These are phyloP conservation scores for Drosophila novamexicana DNA, from an alignment of 1,140 invertebrate species.

Conservation along the genomic window DNA sequence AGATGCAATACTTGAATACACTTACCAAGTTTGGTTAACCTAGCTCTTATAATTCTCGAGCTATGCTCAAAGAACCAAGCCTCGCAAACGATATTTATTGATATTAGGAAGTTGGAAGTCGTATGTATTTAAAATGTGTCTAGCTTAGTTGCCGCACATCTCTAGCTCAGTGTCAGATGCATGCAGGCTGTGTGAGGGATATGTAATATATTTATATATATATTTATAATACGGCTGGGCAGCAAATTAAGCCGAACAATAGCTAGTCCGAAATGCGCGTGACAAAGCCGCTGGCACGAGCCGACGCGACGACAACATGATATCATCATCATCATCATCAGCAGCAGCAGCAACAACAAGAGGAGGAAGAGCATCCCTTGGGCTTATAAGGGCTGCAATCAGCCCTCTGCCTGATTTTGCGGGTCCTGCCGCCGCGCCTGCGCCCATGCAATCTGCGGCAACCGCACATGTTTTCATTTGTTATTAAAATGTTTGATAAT, in stretches of 20 bases:
- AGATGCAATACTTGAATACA: too few species aligned
- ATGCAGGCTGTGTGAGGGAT: background rate
- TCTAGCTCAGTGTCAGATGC: too few species aligned
- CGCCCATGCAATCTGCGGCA: constrained; percentile 75
- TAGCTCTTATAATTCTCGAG: too few species aligned
- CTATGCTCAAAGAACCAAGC: too few species aligned
- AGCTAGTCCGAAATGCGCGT: constrained; percentile 55
- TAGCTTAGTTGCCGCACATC: too few species aligned
- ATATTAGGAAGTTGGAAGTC: too few species aligned
- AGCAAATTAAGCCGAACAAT: constrained; percentile 41
- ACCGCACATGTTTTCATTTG: constrained; percentile 84
- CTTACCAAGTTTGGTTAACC: too few species aligned
- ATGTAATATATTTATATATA: too few species aligned
- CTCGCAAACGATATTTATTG: too few species aligned
- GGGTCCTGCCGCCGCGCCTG: background rate
- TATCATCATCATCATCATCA: constrained; percentile 41
- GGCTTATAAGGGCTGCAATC: constrained; percentile 37
- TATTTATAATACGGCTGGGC: constrained; percentile 38
- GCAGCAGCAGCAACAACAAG: constrained; percentile 28
- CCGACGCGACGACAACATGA: constrained; percentile 43
- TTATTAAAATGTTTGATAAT: constrained; percentile 84
- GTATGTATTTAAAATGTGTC: too few species aligned
- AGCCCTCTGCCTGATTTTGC: background rate
- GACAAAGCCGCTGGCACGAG: constrained; percentile 68
- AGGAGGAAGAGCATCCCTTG: constrained; percentile 27